These are phyloP conservation scores for Amiota mariae DNA, from an alignment of 2,888 invertebrate species.

Conservation along the genomic window DNA sequence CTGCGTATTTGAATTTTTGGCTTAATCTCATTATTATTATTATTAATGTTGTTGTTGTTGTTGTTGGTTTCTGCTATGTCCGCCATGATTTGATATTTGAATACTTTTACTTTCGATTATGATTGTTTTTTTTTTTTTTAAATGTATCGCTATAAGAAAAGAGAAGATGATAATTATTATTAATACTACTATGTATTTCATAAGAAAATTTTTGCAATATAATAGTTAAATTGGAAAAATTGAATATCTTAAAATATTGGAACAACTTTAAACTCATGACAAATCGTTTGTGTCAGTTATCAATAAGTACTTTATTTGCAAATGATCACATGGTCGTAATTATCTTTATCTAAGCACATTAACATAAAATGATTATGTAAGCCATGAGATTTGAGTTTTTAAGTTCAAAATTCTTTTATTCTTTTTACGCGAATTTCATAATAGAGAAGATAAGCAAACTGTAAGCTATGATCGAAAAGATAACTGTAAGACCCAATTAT, in stretches of 20 bases:
- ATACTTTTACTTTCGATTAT: constrained; percentile 58
- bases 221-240: constrained; percentile 21
- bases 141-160: constrained; percentile 43
- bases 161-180: constrained; percentile 34
- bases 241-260: no score
- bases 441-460: no score
- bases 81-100: constrained; percentile 8
- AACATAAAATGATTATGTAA: no score
- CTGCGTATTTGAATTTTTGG: constrained; percentile 68
- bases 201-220: constrained; percentile 45
- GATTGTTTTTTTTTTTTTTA: constrained; percentile 45
- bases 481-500: no score
- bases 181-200: constrained; percentile 37
- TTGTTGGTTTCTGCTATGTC: constrained; percentile 17
- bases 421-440: no score
- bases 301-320: constrained; percentile 31
- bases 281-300: no score
- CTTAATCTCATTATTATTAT: constrained; percentile 53
- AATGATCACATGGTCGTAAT: constrained; percentile 40
- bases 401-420: no score
- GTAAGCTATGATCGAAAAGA: no score
- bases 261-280: no score
- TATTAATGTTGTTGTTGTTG: constrained; percentile 17
- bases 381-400: no score
- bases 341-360: background rate